phyloP scores from a whole-genome alignment of 2,113 vertebrate genomes.

The Potamarius usumacintae region DNA sequence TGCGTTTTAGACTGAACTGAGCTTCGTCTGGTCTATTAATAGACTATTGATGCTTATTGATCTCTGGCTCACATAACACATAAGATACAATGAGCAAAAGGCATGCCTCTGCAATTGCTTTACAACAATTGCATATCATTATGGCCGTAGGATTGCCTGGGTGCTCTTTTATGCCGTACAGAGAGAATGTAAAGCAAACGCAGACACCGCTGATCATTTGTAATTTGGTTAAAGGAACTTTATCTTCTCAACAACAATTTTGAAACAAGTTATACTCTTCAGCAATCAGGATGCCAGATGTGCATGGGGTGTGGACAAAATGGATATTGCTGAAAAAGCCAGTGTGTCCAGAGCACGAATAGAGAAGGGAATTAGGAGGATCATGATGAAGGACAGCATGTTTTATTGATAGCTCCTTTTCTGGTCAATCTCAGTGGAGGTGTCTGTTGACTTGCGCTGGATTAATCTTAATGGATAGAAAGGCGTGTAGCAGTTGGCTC shows the following conservation, averaged over 20 bases:
- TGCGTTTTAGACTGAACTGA: slow-evolving; percentile 68
- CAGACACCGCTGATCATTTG: slow-evolving; percentile 39
- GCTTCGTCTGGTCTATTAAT: slow-evolving; percentile 76
- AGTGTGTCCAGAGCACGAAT: slow-evolving; percentile 53
- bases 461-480: slow-evolving; percentile 76
- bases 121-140: slow-evolving; percentile 79
- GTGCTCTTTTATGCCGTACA: slow-evolving; percentile 41
- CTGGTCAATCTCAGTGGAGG: slow-evolving; percentile 73
- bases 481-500: slow-evolving; percentile 70
- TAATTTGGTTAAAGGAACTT: slow-evolving; percentile 48
- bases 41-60: slow-evolving; percentile 80
- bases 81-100: slow-evolving; percentile 78
- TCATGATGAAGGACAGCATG: slow-evolving; percentile 69
- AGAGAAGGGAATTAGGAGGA: slow-evolving; percentile 70
- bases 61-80: slow-evolving; percentile 73
- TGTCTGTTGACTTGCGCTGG: slow-evolving; percentile 69
- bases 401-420: slow-evolving; percentile 75
- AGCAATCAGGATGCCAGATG: background rate
- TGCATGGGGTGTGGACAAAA: slow-evolving; percentile 24
- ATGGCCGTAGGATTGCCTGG: slow-evolving; percentile 67
- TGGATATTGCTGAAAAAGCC: slow-evolving; percentile 27
- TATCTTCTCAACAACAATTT: slow-evolving; percentile 35
- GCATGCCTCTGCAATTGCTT: slow-evolving; percentile 71
- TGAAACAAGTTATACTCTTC: slow-evolving; percentile 29
- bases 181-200: slow-evolving; percentile 10